Conservation (phyloP, 2,888 invertebrate genomes). For the Amiota mariae region DNA sequence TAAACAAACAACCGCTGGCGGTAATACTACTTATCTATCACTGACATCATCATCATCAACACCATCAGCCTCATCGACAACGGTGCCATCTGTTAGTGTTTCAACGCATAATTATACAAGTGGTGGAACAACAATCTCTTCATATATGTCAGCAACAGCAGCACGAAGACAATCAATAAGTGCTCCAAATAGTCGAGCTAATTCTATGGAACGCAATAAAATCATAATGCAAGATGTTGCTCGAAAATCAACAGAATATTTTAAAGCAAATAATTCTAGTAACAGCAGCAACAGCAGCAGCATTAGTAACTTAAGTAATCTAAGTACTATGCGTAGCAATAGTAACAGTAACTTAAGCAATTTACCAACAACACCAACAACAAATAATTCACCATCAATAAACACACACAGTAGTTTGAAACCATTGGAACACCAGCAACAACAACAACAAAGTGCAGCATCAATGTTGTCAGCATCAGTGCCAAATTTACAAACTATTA, state of each 20-base stretch:
- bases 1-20: constrained; percentile 48
- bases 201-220: constrained; percentile 69
- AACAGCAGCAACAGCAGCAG: constrained; percentile 33
- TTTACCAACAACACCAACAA: neutral
- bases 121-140: constrained; percentile 53
- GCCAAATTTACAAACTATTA: no score
- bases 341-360: constrained; percentile 23
- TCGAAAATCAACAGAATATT: constrained; percentile 66
- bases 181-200: constrained; percentile 67
- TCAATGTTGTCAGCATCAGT: no score
- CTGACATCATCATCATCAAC: constrained; percentile 36
- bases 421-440: neutral
- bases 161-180: constrained; percentile 63
- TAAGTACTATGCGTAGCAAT: constrained; percentile 45
- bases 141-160: constrained; percentile 56
- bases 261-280: constrained; percentile 47
- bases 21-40: constrained; percentile 46
- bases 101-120: constrained; percentile 56
- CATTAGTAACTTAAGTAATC: constrained; percentile 47
- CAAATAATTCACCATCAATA: constrained; percentile 4
- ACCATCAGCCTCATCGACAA: constrained; percentile 36
- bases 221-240: constrained; percentile 49
- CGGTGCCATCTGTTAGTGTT: constrained; percentile 50
- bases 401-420: neutral
- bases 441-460: neutral